phyloP scores from a whole-genome alignment of 2,888 invertebrate genomes.

The Thelaira solivaga region DNA sequence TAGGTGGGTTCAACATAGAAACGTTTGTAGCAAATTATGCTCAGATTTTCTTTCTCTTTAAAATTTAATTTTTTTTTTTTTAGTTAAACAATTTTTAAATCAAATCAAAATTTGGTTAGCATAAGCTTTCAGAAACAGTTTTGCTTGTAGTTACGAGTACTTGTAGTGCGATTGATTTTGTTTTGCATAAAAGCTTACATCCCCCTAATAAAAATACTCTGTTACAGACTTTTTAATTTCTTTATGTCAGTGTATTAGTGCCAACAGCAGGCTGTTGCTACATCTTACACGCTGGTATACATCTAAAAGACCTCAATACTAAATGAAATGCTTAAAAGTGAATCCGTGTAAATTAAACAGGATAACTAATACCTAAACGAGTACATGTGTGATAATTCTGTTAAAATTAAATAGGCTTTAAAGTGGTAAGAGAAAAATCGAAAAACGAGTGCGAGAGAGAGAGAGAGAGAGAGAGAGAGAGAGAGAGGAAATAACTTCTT shows the following conservation, averaged over 20 bases:
- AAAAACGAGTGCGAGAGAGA: neutral
- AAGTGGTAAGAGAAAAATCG: neutral
- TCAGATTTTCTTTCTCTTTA: too few species aligned
- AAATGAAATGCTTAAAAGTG: slow-evolving; percentile 39
- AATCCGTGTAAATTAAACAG: slow-evolving; percentile 36
- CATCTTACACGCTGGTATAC: slow-evolving; percentile 47
- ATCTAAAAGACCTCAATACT: slow-evolving; percentile 41
- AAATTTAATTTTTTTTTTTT: too few species aligned
- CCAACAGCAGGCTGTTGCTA: slow-evolving; percentile 33
- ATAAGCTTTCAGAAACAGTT: too few species aligned
- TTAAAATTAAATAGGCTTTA: slow-evolving; percentile 23
- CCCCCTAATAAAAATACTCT: too few species aligned
- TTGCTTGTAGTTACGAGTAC: neutral
- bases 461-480: neutral
- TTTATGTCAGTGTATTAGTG: slow-evolving; percentile 26
- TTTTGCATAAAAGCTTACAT: too few species aligned
- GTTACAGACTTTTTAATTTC: too few species aligned
- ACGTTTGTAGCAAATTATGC: too few species aligned
- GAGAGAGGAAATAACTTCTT: too few species aligned
- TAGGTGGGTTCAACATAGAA: neutral
- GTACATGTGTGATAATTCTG: slow-evolving; percentile 28
- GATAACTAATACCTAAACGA: neutral
- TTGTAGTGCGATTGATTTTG: neutral
- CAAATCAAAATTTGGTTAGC: too few species aligned
- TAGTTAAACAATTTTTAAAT: neutral